Conservation (phyloP, 1,140 invertebrate genomes). For the Aricia agestis region DNA sequence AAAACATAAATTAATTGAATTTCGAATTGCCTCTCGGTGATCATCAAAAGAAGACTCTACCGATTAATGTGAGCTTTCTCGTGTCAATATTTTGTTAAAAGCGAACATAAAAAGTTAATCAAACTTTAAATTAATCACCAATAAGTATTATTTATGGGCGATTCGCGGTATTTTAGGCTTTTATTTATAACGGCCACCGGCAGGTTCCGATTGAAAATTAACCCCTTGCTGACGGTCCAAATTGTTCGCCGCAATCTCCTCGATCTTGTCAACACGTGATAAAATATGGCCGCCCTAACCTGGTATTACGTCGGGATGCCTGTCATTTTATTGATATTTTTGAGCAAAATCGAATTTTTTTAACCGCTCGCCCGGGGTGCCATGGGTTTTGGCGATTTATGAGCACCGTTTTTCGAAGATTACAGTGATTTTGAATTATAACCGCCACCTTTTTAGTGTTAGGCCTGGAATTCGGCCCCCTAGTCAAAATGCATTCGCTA, state of each 20-base stretch:
- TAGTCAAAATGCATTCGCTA: no score
- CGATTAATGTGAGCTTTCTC: constrained; percentile 39
- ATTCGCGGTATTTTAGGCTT: constrained; percentile 32
- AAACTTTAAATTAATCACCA: constrained; percentile 42
- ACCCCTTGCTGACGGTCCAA: constrained; percentile 57
- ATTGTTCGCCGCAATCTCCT: constrained; percentile 47
- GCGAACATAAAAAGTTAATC: constrained; percentile 49
- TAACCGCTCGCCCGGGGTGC: constrained; percentile 56
- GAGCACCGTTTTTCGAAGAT: constrained; percentile 40
- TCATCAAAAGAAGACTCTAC: constrained; percentile 18
- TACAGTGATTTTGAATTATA: constrained; percentile 48
- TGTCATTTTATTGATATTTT: constrained; percentile 69
- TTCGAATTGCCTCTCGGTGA: constrained; percentile 14
- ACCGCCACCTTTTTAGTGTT: neutral
- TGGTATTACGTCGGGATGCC: constrained; percentile 54
- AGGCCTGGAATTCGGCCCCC: neutral
- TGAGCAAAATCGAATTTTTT: constrained; percentile 64
- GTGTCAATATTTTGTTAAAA: constrained; percentile 45
- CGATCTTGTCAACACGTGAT: constrained; percentile 67
- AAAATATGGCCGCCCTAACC: constrained; percentile 64
- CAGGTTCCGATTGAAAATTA: constrained; percentile 68
- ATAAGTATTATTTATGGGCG: constrained; percentile 46
- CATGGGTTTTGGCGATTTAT: constrained; percentile 61
- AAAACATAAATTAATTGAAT: neutral
- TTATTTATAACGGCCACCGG: constrained; percentile 58